Evolutionary conservation across 2,113 vertebrate species (phyloP).

Genomic region (Dolichallabes microphthalmus): DNA sequence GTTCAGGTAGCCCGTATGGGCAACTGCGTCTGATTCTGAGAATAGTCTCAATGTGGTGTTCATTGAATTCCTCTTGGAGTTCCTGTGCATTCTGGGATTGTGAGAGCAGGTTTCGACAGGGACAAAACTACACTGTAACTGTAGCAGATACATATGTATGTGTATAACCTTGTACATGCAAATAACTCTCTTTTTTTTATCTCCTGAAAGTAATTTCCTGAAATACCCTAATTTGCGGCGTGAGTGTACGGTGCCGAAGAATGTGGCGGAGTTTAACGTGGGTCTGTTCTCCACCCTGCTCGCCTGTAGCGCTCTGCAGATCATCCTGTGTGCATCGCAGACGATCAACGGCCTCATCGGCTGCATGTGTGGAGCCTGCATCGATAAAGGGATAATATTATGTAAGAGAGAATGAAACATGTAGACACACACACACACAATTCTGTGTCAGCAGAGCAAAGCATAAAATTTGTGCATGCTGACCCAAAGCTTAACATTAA

Average conservation of each 20-base stretch:
- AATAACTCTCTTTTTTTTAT: constrained; percentile 34
- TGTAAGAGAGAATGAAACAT: constrained; percentile 52
- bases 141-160: no score
- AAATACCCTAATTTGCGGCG: constrained; percentile 51
- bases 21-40: no score
- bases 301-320: constrained; percentile 61
- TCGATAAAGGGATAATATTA: constrained; percentile 51
- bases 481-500: background rate
- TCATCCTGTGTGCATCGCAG: constrained; percentile 69
- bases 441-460: background rate
- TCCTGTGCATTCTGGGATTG: no score
- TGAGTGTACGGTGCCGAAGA: constrained; percentile 48
- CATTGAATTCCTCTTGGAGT: no score
- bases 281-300: constrained; percentile 70
- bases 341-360: constrained; percentile 75
- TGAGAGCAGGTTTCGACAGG: no score
- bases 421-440: background rate
- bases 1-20: no score
- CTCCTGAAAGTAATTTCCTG: no score
- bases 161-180: no score
- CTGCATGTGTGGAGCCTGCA: constrained; percentile 75
- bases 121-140: no score
- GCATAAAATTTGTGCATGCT: background rate
- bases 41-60: no score
- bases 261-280: constrained; percentile 70